Conservation (phyloP, 1,140 invertebrate genomes). For the Cheumatopsyche charites region DNA sequence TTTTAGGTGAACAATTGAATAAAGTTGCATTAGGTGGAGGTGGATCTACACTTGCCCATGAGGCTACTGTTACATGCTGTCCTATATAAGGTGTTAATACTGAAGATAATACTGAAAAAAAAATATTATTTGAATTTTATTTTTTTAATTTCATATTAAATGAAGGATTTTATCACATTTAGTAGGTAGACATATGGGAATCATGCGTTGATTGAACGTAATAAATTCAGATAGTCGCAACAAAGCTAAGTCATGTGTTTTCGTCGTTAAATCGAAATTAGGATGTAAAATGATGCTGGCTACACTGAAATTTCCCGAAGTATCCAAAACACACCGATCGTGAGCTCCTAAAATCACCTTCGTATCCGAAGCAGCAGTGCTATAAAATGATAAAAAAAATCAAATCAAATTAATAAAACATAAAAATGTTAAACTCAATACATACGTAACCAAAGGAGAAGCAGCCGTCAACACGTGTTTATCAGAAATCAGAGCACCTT, state of each 20-base stretch:
- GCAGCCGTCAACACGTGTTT: constrained; percentile 64
- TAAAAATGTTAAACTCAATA: constrained; percentile 17
- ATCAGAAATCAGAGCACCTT: constrained; percentile 64
- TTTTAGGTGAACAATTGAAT: constrained; percentile 55
- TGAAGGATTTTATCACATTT: not conserved
- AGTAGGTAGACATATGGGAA: constrained; percentile 65
- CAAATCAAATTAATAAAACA: not conserved
- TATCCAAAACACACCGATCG: constrained; percentile 59
- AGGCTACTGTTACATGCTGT: constrained; percentile 63
- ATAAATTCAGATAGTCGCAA: constrained; percentile 62
- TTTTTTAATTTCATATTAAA: too few species aligned
- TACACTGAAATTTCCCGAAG: constrained; percentile 59
- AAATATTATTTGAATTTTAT: too few species aligned
- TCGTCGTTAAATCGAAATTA: constrained; percentile 60
- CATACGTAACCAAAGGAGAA: constrained; percentile 59
- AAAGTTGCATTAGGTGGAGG: constrained; percentile 33
- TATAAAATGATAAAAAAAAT: constrained; percentile 45
- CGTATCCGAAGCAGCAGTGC: constrained; percentile 56
- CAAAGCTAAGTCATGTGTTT: constrained; percentile 66
- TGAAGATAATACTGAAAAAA: too few species aligned
- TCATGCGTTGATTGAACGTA: constrained; percentile 61
- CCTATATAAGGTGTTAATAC: constrained; percentile 50
- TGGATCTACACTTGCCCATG: constrained; percentile 58
- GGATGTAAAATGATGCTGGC: constrained; percentile 59
- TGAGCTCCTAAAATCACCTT: constrained; percentile 63